Evolutionary conservation across 2,113 vertebrate genomes (phyloP), one percentile per base, ranked within the genome.

Genomic region (Thamnaconus septentrionalis): DNA sequence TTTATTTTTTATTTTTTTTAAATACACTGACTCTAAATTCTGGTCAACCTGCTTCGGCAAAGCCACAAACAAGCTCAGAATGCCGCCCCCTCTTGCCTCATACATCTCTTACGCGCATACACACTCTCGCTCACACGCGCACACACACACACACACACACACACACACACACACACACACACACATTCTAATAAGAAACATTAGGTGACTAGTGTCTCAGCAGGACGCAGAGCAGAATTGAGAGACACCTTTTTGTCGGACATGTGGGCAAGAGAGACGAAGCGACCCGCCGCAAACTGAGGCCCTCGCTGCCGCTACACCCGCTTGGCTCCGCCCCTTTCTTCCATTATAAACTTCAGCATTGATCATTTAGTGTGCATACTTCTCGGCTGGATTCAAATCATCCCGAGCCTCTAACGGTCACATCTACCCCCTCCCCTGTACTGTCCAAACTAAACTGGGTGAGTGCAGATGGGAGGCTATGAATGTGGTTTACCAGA

Each of bases 181-280:
- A 70, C 41, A 78, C 8, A 60, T 61, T 56, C 58, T 77, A 62
- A 75, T 50, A 71, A 75, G 69, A 85, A 56, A 77, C 65, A 54
- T 55, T 18, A 65, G 47, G 60, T 60, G 69, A 44, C 86, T 63
- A 39, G 4, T 10, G 48, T 74, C 4, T 73, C 51, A 48, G 55
- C 79, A 64, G 73, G 74, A 46, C 18, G 18, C 18, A 45, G 81
- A 79, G 85, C 79, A 87, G 74, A 81, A 82, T 75, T 66, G 60
- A 87, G 78, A 81, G 74, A 44, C 76, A 56, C 18, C 18, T 63
- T 51, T 83, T 82, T 65, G 64, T 64, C 80, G 67, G 7, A 76
- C 53, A 47, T 76, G 87, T 75, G 85, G 79, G 62, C 56, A 61
- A 83, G 88, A 72, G 46, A 77, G 86, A 75, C 74, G 73, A 80